Percentiles rank a stretch among this genome's conserved stretches.
phyloP scores from a whole-genome alignment of 2,113 vertebrate species.

The Tympanuchus pallidicinctus region DNA sequence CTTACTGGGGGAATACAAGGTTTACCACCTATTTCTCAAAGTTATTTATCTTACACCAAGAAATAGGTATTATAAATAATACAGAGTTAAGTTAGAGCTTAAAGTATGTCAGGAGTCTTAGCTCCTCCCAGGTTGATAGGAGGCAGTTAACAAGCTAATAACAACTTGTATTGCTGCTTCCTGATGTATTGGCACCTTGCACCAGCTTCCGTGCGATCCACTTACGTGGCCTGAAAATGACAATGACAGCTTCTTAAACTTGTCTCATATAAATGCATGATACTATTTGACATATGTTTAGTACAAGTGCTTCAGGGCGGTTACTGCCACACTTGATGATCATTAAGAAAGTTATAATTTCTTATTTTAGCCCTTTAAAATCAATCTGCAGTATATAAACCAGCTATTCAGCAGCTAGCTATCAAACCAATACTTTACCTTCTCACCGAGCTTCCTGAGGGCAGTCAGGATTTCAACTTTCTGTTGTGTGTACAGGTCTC shows the following conservation, averaged over 20 bases:
- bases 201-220: not conserved
- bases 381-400: not conserved
- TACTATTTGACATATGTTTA: not conserved
- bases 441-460: constrained; percentile 95
- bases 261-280: not conserved
- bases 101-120: not conserved
- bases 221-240: not conserved
- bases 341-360: not conserved
- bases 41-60: not conserved
- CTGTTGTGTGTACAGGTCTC: constrained; percentile 89
- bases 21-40: not conserved
- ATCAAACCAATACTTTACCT: constrained; percentile 77
- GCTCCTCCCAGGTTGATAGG: not conserved
- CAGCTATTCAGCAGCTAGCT: not conserved
- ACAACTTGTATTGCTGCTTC: not conserved
- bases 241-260: not conserved
- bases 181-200: not conserved
- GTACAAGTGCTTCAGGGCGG: not conserved
- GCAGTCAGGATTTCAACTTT: constrained; percentile 96
- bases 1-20: not conserved
- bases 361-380: not conserved
- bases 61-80: not conserved
- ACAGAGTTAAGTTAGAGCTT: not conserved
- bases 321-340: not conserved
- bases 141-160: not conserved